phyloP scores from a whole-genome alignment of 2,888 invertebrate genomes.

The Subacronicta megacephala region DNA sequence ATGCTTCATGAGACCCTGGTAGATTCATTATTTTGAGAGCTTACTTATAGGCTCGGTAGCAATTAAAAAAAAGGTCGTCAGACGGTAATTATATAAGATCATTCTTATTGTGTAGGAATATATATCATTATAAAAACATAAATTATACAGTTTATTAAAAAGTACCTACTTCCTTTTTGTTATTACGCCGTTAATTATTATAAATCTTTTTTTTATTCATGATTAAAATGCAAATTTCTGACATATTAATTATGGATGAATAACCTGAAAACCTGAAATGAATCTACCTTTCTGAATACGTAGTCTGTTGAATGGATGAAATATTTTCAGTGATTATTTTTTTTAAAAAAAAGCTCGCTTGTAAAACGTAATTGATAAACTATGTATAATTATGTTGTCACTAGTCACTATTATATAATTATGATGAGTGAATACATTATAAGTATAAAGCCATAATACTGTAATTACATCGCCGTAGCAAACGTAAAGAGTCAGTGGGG shows the following conservation, averaged over 20 bases:
- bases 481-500: no score
- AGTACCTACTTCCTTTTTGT: neutral
- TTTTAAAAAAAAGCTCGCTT: no score
- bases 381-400: no score
- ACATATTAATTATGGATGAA: neutral
- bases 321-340: no score
- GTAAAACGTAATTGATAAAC: no score
- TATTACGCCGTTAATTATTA: neutral
- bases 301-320: neutral
- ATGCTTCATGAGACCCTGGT: conserved; percentile 4
- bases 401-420: no score
- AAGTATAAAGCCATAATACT: no score
- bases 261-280: neutral
- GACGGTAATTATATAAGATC: neutral
- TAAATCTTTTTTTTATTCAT: neutral
- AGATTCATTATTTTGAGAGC: conserved; percentile 12
- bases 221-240: neutral
- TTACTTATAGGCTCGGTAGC: neutral
- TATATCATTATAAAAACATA: neutral
- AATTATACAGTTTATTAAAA: conserved; percentile 1
- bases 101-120: no score
- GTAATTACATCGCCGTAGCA: no score
- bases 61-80: neutral
- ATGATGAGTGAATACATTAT: no score
- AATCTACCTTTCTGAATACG: neutral